Conservation (phyloP, 2,113 vertebrate species). For the Saccopteryx bilineata region DNA sequence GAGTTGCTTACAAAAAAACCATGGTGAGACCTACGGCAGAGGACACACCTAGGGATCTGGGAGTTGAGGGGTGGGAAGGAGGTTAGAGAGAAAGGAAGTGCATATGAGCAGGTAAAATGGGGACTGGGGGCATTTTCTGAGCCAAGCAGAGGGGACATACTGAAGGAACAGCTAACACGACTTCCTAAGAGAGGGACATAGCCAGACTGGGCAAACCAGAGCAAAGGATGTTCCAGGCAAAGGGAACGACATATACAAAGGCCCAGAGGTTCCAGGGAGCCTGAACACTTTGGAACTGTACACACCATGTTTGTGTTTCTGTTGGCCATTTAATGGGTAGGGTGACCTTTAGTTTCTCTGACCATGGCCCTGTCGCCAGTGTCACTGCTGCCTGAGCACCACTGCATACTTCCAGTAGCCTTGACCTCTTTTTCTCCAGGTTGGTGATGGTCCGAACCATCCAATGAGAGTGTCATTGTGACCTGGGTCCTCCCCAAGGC, state of each 20-base stretch:
- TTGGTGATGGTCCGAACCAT: slow-evolving; percentile 92
- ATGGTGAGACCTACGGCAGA: neutral
- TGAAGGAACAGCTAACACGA: neutral
- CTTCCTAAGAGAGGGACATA: neutral
- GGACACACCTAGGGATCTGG: neutral
- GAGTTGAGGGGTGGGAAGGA: neutral
- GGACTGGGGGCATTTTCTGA: neutral
- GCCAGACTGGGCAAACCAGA: neutral
- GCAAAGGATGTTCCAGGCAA: neutral
- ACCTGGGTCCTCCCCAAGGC: slow-evolving; percentile 90
- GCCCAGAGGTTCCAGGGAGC: neutral
- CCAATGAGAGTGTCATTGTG: slow-evolving; percentile 93
- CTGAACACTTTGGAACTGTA: neutral
- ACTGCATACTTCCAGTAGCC: neutral
- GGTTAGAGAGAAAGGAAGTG: neutral
- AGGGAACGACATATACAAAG: neutral
- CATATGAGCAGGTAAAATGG: neutral
- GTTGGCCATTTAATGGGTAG: neutral
- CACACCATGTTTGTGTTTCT: neutral
- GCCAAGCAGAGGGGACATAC: neutral
- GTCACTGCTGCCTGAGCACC: neutral
- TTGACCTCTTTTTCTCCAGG: slow-evolving; percentile 86
- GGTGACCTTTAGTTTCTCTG: neutral
- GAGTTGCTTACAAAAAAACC: neutral
- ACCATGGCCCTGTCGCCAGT: neutral